phyloP scores from a whole-genome alignment of 2,888 invertebrate species.

The Sarcophaga variegata region DNA sequence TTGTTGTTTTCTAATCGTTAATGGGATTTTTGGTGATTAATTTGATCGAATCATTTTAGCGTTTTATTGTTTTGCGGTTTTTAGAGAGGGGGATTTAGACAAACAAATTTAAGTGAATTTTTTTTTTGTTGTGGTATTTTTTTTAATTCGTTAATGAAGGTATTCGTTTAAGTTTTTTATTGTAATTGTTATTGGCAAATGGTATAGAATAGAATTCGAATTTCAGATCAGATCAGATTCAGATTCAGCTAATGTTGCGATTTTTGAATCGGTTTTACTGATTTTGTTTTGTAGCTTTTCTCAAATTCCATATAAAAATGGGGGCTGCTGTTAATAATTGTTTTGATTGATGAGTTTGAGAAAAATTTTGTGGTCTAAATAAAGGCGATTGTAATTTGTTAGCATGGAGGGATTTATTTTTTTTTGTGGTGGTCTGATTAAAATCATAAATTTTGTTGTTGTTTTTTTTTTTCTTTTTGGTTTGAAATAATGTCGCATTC shows the following conservation, averaged over 20 bases:
- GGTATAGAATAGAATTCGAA: constrained; percentile 21
- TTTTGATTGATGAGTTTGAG: constrained; percentile 54
- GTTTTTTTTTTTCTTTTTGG: constrained; percentile 2
- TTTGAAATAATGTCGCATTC: constrained; percentile 56
- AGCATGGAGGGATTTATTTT: constrained; percentile 47
- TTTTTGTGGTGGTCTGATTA: constrained; percentile 44
- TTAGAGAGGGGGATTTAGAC: constrained; percentile 44
- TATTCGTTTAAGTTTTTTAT: constrained; percentile 36
- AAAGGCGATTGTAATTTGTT: constrained; percentile 44
- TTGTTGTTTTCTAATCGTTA: constrained; percentile 34
- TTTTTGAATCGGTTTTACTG: constrained; percentile 40
- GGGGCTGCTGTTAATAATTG: constrained; percentile 32
- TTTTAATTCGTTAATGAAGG: constrained; percentile 14
- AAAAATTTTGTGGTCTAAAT: constrained; percentile 46
- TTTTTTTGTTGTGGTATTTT: background rate
- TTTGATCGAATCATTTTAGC: constrained; percentile 57
- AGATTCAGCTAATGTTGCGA: constrained; percentile 44
- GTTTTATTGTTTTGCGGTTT: constrained; percentile 49
- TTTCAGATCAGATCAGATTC: constrained; percentile 24
- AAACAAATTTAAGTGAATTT: constrained; percentile 31
- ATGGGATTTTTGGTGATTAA: constrained; percentile 54
- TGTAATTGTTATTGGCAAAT: constrained; percentile 16
- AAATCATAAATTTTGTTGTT: background rate
- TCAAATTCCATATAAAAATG: constrained; percentile 53
- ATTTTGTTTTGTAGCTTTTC: constrained; percentile 8